Percentiles rank a stretch among this genome's conserved stretches.
Evolutionary conservation across 2,113 vertebrate genomes (phyloP).

Genomic region (human (Homo sapiens)): GRCh38 chr5:142717501-142718000

Average conservation of each 20-base stretch:
- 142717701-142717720: conserved; percentile 48
- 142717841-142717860: not conserved
- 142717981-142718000: no score
- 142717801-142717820: not conserved
- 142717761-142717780: not conserved
- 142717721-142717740: conserved; percentile 23
- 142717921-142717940: not conserved
- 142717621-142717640: not conserved
- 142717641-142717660: not conserved
- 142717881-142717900: not conserved
- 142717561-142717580: not conserved
- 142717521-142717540: not conserved
- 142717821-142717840: no score
- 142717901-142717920: not conserved
- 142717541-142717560: not conserved
- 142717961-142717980: not conserved
- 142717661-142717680: not conserved
- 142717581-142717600: not conserved
- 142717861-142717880: not conserved
- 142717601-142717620: not conserved
- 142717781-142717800: not conserved
- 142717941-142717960: not conserved
- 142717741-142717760: not conserved
- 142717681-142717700: not conserved
- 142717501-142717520: not conserved